phyloP scores from a whole-genome alignment of 2,797 vertebrate genomes.

The Hoplostethus atlanticus region DNA sequence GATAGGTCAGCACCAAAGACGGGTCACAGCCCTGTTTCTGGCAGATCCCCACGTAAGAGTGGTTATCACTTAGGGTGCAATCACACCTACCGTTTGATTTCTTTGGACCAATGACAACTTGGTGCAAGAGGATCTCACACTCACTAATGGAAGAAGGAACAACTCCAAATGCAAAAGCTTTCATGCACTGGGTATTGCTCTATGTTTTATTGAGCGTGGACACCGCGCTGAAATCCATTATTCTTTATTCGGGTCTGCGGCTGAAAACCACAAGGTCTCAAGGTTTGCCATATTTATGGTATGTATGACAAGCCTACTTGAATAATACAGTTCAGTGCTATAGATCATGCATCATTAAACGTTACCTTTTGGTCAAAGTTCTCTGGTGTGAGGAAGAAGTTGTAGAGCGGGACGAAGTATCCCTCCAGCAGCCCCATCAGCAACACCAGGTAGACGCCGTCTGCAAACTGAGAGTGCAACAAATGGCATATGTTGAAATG shows the following conservation, averaged over 20 bases:
- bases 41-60: background rate
- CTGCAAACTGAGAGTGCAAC: conserved; percentile 90
- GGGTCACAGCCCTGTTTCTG: conserved; percentile 1
- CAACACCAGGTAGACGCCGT: conserved; percentile 96
- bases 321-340: too few species aligned
- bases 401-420: conserved; percentile 96
- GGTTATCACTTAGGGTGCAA: background rate
- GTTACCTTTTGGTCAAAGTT: conserved; percentile 98
- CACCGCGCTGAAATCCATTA: too few species aligned
- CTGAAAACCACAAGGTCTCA: background rate
- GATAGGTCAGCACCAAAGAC: conserved; percentile 39
- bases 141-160: too few species aligned
- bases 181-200: too few species aligned
- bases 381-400: conserved; percentile 97
- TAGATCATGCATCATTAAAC: background rate
- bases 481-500: background rate
- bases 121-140: too few species aligned
- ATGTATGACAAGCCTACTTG: too few species aligned
- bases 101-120: background rate
- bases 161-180: too few species aligned
- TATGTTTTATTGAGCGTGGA: too few species aligned
- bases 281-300: too few species aligned
- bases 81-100: background rate
- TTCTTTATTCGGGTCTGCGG: background rate
- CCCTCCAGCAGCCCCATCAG: conserved; percentile 97